Evolutionary conservation across 2,113 vertebrate genomes (phyloP).

Genomic region (Charadrius vociferus): DNA sequence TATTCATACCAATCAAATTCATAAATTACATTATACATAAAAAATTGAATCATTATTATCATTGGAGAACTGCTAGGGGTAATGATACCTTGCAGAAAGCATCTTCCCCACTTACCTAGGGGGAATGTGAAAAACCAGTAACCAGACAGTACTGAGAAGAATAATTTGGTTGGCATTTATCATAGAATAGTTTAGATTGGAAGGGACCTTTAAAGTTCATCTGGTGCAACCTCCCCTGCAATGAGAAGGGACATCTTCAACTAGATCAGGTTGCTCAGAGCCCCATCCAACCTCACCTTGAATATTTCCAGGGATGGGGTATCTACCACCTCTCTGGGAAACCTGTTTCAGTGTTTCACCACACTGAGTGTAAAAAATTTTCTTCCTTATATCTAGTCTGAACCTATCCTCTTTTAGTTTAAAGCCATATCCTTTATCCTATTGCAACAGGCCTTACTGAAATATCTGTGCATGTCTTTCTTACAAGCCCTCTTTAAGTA

Average conservation of each 20-base stretch:
- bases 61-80: not conserved
- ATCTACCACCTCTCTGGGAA: not conserved
- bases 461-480: not conserved
- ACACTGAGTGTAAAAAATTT: not conserved
- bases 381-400: not conserved
- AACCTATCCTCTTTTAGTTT: not conserved
- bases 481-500: not conserved
- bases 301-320: not conserved
- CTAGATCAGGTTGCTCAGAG: not conserved
- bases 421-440: not conserved
- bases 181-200: not conserved
- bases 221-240: not conserved
- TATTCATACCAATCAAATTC: not conserved
- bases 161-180: not conserved
- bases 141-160: not conserved
- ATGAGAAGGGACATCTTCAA: not conserved
- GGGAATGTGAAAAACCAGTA: not conserved
- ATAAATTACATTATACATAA: not conserved
- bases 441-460: not conserved
- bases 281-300: accelerated
- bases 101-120: not conserved
- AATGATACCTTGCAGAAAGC: not conserved
- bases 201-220: not conserved
- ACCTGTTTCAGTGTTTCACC: not conserved
- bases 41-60: not conserved